These are phyloP conservation scores for Vanessa tameamea DNA, from an alignment of 1,140 invertebrate genomes.

Conservation along the genomic window DNA sequence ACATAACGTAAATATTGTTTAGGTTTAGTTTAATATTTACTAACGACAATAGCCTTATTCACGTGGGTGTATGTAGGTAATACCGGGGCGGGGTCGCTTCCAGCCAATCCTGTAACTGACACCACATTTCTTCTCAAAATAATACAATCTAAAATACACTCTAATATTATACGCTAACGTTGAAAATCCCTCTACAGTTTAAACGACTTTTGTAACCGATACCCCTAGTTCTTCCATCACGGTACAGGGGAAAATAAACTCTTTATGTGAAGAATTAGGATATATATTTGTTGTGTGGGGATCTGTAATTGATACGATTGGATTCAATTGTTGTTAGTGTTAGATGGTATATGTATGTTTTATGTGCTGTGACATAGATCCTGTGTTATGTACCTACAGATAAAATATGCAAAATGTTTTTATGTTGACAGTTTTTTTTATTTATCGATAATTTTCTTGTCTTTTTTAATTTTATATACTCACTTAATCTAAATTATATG, in stretches of 20 bases:
- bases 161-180: conserved; percentile 37
- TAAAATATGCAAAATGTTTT: neutral
- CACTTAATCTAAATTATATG: too few relatives aligned
- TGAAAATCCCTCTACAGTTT: conserved; percentile 35
- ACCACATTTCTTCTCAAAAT: conserved; percentile 65
- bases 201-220: conserved; percentile 65
- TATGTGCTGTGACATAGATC: conserved; percentile 10
- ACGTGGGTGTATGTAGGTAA: conserved; percentile 43
- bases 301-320: conserved; percentile 67
- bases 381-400: neutral
- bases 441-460: neutral
- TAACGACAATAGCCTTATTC: conserved; percentile 19
- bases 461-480: too few relatives aligned
- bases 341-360: conserved; percentile 31
- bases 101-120: conserved; percentile 78
- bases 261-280: conserved; percentile 35
- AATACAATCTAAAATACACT: conserved; percentile 40
- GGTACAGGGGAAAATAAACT: conserved; percentile 38
- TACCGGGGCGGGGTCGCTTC: conserved; percentile 64
- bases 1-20: neutral
- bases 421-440: neutral
- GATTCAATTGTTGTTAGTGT: conserved; percentile 47
- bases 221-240: conserved; percentile 63
- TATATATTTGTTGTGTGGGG: conserved; percentile 30
- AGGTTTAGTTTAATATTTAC: conserved; percentile 2